A percentile compares a stretch with the other conserved stretches of the same genome.
phyloP scores from a whole-genome alignment of 2,888 invertebrate genomes.

The Zele albiditarsus region DNA sequence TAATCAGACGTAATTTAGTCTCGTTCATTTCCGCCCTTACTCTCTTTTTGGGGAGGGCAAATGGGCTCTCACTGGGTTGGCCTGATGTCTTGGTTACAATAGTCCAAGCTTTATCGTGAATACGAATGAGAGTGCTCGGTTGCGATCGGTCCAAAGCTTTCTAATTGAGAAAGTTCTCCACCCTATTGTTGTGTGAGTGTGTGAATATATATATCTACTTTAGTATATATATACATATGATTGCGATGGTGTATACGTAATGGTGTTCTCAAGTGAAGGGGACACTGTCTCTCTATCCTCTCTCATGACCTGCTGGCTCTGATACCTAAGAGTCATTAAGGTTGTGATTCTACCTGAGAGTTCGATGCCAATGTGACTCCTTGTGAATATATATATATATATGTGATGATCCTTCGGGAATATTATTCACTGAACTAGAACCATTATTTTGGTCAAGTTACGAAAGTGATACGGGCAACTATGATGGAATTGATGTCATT shows the following conservation, averaged over 20 bases:
- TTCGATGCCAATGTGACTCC: constrained; percentile 47
- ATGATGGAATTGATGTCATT: background rate
- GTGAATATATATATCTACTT: background rate
- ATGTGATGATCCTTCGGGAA: constrained; percentile 36
- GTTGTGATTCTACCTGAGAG: constrained; percentile 44
- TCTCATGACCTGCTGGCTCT: constrained; percentile 1
- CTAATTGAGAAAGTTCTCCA: constrained; percentile 65
- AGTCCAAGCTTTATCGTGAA: constrained; percentile 58
- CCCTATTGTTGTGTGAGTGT: constrained; percentile 34
- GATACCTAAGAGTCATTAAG: constrained; percentile 46
- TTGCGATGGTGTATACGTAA: constrained; percentile 29
- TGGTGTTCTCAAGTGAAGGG: constrained; percentile 21
- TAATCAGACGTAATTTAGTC: background rate
- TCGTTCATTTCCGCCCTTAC: no score
- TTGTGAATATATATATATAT: constrained; percentile 41
- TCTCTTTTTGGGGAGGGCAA: background rate
- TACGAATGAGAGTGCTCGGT: constrained; percentile 63
- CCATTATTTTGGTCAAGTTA: constrained; percentile 36
- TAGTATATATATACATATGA: background rate
- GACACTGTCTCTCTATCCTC: constrained; percentile 17
- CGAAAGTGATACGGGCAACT: constrained; percentile 40
- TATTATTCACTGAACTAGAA: background rate
- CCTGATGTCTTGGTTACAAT: constrained; percentile 53
- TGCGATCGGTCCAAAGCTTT: constrained; percentile 56
- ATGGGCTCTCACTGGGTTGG: background rate